Base-by-base conservation (phyloP, 2,888 invertebrate species). In the Hybos culiciformis region DNA sequence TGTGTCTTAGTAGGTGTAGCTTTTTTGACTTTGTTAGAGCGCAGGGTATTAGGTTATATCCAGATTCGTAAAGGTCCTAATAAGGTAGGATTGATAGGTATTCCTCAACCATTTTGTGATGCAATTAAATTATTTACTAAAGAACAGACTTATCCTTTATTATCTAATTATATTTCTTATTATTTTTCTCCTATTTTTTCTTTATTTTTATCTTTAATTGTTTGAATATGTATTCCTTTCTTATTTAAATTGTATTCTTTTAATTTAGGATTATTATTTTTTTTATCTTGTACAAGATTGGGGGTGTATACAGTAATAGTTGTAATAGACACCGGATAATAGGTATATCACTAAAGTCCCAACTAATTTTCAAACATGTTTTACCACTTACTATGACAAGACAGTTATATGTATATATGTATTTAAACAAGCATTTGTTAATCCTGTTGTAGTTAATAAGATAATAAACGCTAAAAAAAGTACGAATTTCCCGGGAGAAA, bases 1-100 rank as follows among this genome's bases (percentile, higher is more conserved):
- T 70, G 71, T 37, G 70, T 78, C 36, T 69, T 81, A 66, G 60
- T 80, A 45, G 70, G 74, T 0, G 76, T 80, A 14, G 78, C 78
- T 55, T 82, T 78, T 75, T 75, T 79, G 59, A 79, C 78, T 55
- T 73, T 82, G 64, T 67, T 82, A 54, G 80, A 83, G 42, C 82
- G 80, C 3, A 79, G 76, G 50, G 69, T 80, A 55, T 72, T 82
- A 64, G 74, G 79, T 0, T 80, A 78, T 70, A 73, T 80, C 69
- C 80, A 83, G 63, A 68, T 77, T 68, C 82, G 81, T 15, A 79
- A 79, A 54, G 81, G 81, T 0, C 80, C 81, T 19, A 81, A 80
- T 74, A 81, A 80, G 54, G 72, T 80, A 2, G 74, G 76, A 0
- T 54, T 75, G 52, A 55, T 70, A 24, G 80, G 80, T 0, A 55